Evolutionary conservation across 2,113 vertebrate genomes (phyloP).

Genomic region (Toxostoma redivivum): DNA sequence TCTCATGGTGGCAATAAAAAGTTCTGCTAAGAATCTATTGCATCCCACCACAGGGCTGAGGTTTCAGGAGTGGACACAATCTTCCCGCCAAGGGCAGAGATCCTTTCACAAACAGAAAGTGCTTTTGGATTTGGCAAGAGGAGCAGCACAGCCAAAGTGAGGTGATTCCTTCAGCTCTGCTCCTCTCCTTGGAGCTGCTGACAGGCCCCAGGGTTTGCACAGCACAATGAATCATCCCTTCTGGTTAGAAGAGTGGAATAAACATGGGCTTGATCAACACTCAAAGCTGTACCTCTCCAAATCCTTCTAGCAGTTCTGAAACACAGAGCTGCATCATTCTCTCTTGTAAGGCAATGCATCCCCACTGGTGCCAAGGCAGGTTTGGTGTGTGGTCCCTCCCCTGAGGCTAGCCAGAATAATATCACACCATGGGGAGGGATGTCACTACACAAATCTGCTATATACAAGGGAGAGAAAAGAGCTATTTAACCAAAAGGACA

Average conservation of each 20-base stretch:
- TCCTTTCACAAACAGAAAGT: neutral
- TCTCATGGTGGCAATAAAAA: neutral
- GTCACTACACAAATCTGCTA: neutral
- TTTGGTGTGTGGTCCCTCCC: neutral
- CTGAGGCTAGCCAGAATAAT: neutral
- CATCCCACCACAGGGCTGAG: neutral
- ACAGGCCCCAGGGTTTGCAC: neutral
- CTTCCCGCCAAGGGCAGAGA: neutral
- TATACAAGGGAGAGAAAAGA: neutral
- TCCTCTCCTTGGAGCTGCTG: neutral
- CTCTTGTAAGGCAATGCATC: neutral
- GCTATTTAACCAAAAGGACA: neutral
- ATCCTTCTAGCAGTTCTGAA: neutral
- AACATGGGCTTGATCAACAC: neutral
- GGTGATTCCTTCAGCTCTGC: neutral
- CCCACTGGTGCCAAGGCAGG: neutral
- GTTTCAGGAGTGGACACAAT: neutral
- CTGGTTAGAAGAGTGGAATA: neutral
- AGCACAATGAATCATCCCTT: neutral
- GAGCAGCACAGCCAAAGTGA: neutral
- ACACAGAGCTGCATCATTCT: neutral
- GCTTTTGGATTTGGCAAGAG: fast-evolving
- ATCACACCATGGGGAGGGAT: neutral
- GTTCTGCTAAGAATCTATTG: neutral
- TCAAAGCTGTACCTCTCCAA: neutral